Base-by-base conservation (phyloP, 1,140 invertebrate species). In the Doryteuthis pealeii region DNA sequence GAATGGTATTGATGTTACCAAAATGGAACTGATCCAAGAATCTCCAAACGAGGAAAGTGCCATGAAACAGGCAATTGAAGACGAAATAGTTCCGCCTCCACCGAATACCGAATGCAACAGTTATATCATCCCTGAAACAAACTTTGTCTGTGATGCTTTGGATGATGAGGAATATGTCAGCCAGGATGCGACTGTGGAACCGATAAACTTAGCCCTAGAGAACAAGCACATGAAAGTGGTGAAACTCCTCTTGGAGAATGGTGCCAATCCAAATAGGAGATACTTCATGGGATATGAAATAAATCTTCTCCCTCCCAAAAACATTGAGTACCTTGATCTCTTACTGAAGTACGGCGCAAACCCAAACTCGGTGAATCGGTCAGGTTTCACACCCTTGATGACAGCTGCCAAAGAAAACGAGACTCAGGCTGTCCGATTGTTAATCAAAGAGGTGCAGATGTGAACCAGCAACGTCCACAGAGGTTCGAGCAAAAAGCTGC, bases 231-330 rank as follows among this genome's bases (percentile, higher is more conserved):
- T 92, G 73, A 91, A 93, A 3, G 94, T 94, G 32, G 90, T 90
- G 1, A 84, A 88, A 66, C 78, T 91, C 68, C 81, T 91, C 80
- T 91, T 91, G 91, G 74, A 95, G 92, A 87, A 94, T 91, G 91
- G 91, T 1, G 91, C 91, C 8, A 87, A 91, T 80, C 88, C 90
- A 18, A 90, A 92, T 81, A 88, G 91, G 90, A 82, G 89, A 65
- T 88, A 88, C 79, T 96, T 96, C 88, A 94, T 96, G 82, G 95
- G 95, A 2, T 91, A 94, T 0, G 95, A 96, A 88, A 94, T 97
- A 72, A 96, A 96, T 84, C 88, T 96, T 62, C 92, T 96, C 1
- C 33, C 91, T 89, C 22, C 85, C 90, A 80, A 94, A 40, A 78
- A 96, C 80, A 89, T 93, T 62, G 92, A 94, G 75, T 95, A 93